Evolutionary conservation across 2,888 invertebrate genomes (phyloP).

Genomic region (Drosophila putrida): DNA sequence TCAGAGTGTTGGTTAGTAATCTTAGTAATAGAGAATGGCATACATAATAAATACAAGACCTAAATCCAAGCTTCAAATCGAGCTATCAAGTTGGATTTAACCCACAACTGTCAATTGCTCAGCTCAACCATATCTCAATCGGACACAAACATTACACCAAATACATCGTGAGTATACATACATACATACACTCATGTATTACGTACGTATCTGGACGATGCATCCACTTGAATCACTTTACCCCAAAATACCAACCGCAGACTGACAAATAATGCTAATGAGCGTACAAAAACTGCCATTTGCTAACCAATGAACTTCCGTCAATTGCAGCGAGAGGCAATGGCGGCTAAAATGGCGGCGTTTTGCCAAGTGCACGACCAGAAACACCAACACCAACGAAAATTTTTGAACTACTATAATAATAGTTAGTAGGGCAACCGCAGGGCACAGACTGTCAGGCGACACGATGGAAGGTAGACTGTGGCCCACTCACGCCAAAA

Average conservation of each 20-base stretch:
- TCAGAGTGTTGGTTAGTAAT: no score
- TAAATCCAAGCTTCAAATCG: constrained; percentile 6
- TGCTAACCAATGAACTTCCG: constrained; percentile 79
- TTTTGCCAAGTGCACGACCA: constrained; percentile 67
- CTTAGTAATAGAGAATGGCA: no score
- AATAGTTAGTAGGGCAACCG: constrained; percentile 80
- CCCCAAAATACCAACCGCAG: constrained; percentile 66
- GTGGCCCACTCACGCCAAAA: constrained; percentile 17
- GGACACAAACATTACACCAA: constrained; percentile 14
- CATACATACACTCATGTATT: constrained; percentile 11
- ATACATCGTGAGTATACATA: constrained; percentile 16
- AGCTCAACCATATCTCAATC: constrained; percentile 20
- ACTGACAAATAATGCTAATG: constrained; percentile 81
- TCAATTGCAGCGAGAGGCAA: constrained; percentile 74
- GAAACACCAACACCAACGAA: constrained; percentile 51
- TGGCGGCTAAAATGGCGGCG: constrained; percentile 75
- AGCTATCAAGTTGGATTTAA: constrained; percentile 11
- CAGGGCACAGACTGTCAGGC: constrained; percentile 60
- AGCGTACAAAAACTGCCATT: constrained; percentile 81
- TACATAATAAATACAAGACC: constrained; percentile 11
- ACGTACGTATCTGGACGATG: constrained; percentile 33
- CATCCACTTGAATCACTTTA: constrained; percentile 69
- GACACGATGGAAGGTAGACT: constrained; percentile 7
- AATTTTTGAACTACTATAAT: constrained; percentile 66
- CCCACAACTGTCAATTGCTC: constrained; percentile 25